Base-by-base conservation (phyloP, 2,113 vertebrate genomes). In the Castor canadensis region DNA sequence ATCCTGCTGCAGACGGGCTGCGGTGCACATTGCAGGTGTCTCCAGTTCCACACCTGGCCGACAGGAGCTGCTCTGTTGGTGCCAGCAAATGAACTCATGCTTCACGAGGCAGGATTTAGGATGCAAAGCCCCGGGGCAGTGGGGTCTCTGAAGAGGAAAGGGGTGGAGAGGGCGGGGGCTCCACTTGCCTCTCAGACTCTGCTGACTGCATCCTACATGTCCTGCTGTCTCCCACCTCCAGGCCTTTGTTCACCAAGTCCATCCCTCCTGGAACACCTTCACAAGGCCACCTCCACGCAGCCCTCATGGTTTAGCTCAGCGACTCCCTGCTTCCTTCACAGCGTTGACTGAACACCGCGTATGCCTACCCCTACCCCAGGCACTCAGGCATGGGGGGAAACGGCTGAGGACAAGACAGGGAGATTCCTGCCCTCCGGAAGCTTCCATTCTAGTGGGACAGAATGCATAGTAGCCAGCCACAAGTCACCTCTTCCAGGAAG, bases 291-390 rank as follows among this genome's bases (percentile, higher is more conserved):
- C 17, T 17, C 52, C 80, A 35, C 5, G 13, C 32, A 16, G 28
- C 67, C 9, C 9, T 28, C 71, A 38, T 24, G n/a, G 2, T 2
- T 9, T 16, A 7, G 72, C 80, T 85, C 43, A 40, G 43, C 22
- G 10, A 20, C 66, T n/a, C 4, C 60, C 40, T 0, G 0, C 3
- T 32, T 20, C 30, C n/a, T n/a, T 64, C 40, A 20, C 2, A 5
- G 43, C n/a, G 24, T 6, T 38, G 13, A n/a, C 5, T 20, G 81
- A 30, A 49, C 35, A 30, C 56, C 47, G 10, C 3, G 5, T n/a
- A 26, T 10, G 47, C 30, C 30, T 1, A 6, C 30, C 24, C 19
- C 49, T 4, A 4, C 9, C 19, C 35, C 30, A 6, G 10, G 17
- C 35, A 26, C 40, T 49, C n/a, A 13, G 28, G 32, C 24, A 1